Base-by-base conservation (phyloP, 2,888 invertebrate species). In the Meiosimyza platycephala region DNA sequence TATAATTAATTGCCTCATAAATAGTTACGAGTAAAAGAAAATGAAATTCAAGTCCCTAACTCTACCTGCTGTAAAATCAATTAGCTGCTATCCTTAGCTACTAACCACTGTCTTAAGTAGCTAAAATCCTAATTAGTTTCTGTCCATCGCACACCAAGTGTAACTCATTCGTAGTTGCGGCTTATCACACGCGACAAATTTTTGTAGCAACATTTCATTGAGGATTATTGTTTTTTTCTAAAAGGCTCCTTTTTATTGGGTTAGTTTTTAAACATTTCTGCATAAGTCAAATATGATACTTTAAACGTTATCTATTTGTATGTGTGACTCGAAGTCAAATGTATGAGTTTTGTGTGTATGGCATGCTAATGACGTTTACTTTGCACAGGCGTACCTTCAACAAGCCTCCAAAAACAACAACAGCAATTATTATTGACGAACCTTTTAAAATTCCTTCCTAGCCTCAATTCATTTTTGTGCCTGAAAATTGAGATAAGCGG, bases 371-470 rank as follows among this genome's bases (percentile, higher is more conserved):
- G 73, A 62, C 71, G 71, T 47, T 60, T 62, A 72, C 67, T 71
- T 73, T 70, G 76, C 73, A 66, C 71, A 75, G 71, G 73, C 60
- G 71, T 65, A 64, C 71, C 51, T 72, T 68, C 63, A 51, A 50
- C 66, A 54, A 72, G 55, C 68, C 33, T 54, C 69, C 22, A 22
- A 22, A 22, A 47, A 64, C 40, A 59, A 40, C 65, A 70, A 22
- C 64, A 22, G 47, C 48, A n/a, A 64, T 59, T 62, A 64, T 69
- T 52, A 65, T 68, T 72, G 72, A 72, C 78, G 81, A 84, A 84
- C 84, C 84, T 84, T 84, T 84, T 84, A 84, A 84, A 82, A 84
- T 84, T 84, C 84, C 84, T 82, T 77, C 78, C 78, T 40, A 40
- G 80, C 75, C 79, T 79, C 78, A 79, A 78, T 74, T 73, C 72